Evolutionary conservation across 2,113 vertebrate species (phyloP), one percentile per base, ranked within the genome.

Genomic region (Ibidorhyncha struthersii): DNA sequence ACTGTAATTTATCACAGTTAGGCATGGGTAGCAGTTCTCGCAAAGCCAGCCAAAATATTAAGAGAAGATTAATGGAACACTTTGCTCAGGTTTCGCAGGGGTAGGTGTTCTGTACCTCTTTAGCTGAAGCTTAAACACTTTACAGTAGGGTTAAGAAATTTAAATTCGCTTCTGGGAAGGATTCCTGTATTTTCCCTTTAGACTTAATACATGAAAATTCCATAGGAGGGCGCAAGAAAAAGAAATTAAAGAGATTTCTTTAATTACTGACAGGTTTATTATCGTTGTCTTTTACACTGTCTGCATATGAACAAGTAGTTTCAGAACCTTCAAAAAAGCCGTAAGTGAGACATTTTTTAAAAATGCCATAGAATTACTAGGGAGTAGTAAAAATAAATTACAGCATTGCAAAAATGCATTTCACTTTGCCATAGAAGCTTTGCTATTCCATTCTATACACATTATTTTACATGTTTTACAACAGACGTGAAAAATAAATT

Each of bases 311-410:
- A 93, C 87, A 89, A 87, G 62, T 78, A 61, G 32, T 84, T 97
- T 69, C 86, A 90, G 92, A 96, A 76, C 93, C 89, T 96, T 93
- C 82, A 66, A 50, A 58, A 94, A 95, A 97, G 96, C 94, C 45
- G 34, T 53, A 83, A 81, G 62, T 96, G 88, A 56, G 90, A 78
- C 95, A 67, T 95, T 90, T 97, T 93, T 73, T 74, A 89, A 97
- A 95, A 97, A 97, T 93, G 95, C 93, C 95, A 79, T 84, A 70
- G 89, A 67, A 78, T 94, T 77, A 87, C 90, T 41, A 56, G 58
- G 82, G 74, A 97, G 96, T 97, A 97, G 50, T 96, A 97, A 97
- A 97, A 97, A 98, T 97, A 98, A 98, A 96, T 98, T 96, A 96
- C 90, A 89, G 61, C 92, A 92, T 96, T 86, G 82, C 95, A 74